Evolutionary conservation across 1,140 invertebrate species (phyloP).

Genomic region (Cydia fagiglandana): DNA sequence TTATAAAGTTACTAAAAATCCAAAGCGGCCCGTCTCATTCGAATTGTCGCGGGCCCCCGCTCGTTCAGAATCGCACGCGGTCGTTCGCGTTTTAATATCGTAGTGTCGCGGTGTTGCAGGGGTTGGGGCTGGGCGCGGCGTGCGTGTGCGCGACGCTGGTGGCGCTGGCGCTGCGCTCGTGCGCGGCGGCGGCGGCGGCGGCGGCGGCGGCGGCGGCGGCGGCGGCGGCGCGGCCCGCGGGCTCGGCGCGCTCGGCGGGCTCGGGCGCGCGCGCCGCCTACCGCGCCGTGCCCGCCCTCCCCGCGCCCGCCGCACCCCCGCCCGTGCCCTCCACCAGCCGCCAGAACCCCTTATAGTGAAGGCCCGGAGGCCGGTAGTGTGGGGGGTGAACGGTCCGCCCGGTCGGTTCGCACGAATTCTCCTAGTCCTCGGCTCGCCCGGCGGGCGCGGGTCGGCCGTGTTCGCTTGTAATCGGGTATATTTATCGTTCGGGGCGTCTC

Average conservation of each 20-base stretch:
- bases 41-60: too few species aligned
- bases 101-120: neutral
- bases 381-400: neutral
- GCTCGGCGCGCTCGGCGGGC: slow-evolving; percentile 31
- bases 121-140: neutral
- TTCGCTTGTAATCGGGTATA: slow-evolving; percentile 54
- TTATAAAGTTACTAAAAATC: too few species aligned
- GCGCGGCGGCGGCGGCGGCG: slow-evolving; percentile 35
- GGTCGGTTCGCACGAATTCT: neutral
- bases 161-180: slow-evolving; percentile 36
- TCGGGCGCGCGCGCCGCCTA: slow-evolving; percentile 47
- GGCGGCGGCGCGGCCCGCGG: slow-evolving; percentile 38
- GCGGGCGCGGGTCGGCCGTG: neutral
- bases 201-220: too few species aligned
- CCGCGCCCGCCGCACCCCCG: slow-evolving; percentile 39
- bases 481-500: slow-evolving; percentile 46
- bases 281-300: slow-evolving; percentile 58
- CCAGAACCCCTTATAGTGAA: slow-evolving; percentile 66
- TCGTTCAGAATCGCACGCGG: too few species aligned
- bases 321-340: slow-evolving; percentile 45
- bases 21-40: too few species aligned
- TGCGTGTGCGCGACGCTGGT: slow-evolving; percentile 32
- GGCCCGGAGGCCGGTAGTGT: slow-evolving; percentile 37
- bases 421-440: too few species aligned
- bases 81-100: neutral